Base-by-base conservation (phyloP, 1,140 invertebrate genomes). In the Drosophila malerkotliana region DNA sequence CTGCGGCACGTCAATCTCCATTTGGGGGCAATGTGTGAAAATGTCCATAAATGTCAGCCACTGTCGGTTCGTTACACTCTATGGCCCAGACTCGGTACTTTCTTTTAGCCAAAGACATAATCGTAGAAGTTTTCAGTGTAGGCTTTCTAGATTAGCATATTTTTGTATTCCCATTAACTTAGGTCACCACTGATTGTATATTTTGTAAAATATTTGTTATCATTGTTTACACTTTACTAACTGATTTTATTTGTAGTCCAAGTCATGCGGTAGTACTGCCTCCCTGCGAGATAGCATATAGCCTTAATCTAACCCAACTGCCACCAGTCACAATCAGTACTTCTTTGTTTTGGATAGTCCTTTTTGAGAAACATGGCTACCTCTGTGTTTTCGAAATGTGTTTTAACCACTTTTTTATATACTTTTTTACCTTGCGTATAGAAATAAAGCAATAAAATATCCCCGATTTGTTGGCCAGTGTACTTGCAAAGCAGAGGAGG, bases 11-110 rank as follows among this genome's bases (percentile, higher is more conserved):
- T 56, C 32, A 41, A 39, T 62, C 47, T 39, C 81, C 80, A 76
- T 81, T 64, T 85, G 55, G 24, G 61, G 49, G 1, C 60, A 63
- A 83, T 84, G 80, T 84, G 80, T 83, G 80, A 83, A 83, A 77
- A 79, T 58, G 60, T 21, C 61, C 62, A 83, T 74, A 66, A 74
- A 45, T 53, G 64, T 24, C 54, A 37, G 44, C 24, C 48, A 18
- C 63, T 24, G 21, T 9, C 14, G 37, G 15, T 37, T 37, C 34
- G 34, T 18, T 39, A 53, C 67, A 69, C 60, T 34, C 34, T 14
- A 3, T 30, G 10, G 15, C 39, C 34, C 49, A 32, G 9, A 2
- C 26, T 15, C n/a, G 18, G n/a, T 9, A 9, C 10, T 58, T 56
- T 51, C 18, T 64, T 63, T 64, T 63, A 52, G 45, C 63, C 26